Evolutionary conservation across 2,888 invertebrate species (phyloP).

Genomic region (Nomada goodeniana): DNA sequence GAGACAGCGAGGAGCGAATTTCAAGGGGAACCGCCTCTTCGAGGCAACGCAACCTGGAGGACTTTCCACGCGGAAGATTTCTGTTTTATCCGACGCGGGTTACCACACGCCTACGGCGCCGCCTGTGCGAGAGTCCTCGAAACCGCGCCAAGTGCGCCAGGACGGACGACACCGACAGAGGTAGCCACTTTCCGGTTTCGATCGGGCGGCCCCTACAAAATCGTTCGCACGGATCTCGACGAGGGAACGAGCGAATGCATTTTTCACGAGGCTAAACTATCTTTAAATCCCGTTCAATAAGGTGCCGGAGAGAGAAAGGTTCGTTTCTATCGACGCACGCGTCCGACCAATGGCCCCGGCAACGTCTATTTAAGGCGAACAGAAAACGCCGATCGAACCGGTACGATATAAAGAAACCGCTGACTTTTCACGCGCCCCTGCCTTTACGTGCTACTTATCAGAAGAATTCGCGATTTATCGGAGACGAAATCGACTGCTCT

Average conservation of each 20-base stretch:
- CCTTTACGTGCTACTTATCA: background rate
- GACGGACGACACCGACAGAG: constrained; percentile 60
- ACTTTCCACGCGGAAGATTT: constrained; percentile 6
- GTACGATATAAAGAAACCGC: constrained; percentile 12
- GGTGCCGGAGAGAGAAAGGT: constrained; percentile 53
- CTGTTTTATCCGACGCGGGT: constrained; percentile 68
- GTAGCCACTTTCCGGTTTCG: constrained; percentile 62
- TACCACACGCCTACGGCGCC: constrained; percentile 37
- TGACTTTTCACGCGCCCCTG: too few species aligned
- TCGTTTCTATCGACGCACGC: constrained; percentile 54
- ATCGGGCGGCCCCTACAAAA: background rate
- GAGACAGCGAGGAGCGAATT: too few species aligned
- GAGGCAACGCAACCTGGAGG: constrained; percentile 31
- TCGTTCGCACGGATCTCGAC: constrained; percentile 26
- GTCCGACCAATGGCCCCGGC: constrained; percentile 61
- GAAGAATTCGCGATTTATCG: constrained; percentile 19
- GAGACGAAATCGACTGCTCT: background rate
- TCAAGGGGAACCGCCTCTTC: background rate
- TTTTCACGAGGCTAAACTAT: constrained; percentile 65
- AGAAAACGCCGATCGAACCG: constrained; percentile 38
- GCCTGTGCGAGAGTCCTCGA: constrained; percentile 43
- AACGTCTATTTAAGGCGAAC: constrained; percentile 66
- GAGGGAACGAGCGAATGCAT: constrained; percentile 46
- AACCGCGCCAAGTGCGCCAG: constrained; percentile 3
- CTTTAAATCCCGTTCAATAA: constrained; percentile 70